Conservation (phyloP, 53 echinoderm and acorn worm species). For the Temnopleurus reevesii region DNA sequence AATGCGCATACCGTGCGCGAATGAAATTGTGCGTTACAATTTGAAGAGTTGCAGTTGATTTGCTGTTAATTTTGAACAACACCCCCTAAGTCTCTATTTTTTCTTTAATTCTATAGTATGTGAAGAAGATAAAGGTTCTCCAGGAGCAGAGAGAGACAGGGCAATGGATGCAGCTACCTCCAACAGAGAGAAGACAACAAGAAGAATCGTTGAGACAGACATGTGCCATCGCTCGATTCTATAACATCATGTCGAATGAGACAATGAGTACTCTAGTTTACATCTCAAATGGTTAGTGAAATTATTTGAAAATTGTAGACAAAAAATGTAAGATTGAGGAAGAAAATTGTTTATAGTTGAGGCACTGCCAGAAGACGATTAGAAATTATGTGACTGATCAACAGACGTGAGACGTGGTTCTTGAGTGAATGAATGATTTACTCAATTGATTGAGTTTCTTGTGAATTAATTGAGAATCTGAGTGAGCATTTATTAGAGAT, state of each 20-base stretch:
- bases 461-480: too few species aligned
- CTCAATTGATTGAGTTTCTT: background rate
- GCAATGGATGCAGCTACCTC: conserved; percentile 71
- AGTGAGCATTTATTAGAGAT: too few species aligned
- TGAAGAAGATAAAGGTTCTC: conserved; percentile 88
- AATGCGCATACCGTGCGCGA: too few species aligned
- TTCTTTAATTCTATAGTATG: conserved; percentile 61
- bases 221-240: conserved; percentile 83
- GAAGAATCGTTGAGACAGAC: conserved; percentile 73
- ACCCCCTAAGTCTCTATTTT: too few species aligned
- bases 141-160: conserved; percentile 73
- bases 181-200: conserved; percentile 74
- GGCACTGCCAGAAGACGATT: too few species aligned
- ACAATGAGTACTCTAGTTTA: conserved; percentile 85
- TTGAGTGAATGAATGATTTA: background rate
- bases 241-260: conserved; percentile 97
- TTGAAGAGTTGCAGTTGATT: too few species aligned
- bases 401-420: too few species aligned
- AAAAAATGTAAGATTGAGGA: background rate
- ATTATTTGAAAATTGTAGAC: background rate
- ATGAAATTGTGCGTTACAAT: too few species aligned
- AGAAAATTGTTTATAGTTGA: too few species aligned
- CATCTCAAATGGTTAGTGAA: conserved; percentile 75
- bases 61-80: too few species aligned
- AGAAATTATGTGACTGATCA: too few species aligned